These are phyloP conservation scores for Leucoptera coffeella DNA, from an alignment of 2,888 invertebrate genomes.

Conservation along the genomic window DNA sequence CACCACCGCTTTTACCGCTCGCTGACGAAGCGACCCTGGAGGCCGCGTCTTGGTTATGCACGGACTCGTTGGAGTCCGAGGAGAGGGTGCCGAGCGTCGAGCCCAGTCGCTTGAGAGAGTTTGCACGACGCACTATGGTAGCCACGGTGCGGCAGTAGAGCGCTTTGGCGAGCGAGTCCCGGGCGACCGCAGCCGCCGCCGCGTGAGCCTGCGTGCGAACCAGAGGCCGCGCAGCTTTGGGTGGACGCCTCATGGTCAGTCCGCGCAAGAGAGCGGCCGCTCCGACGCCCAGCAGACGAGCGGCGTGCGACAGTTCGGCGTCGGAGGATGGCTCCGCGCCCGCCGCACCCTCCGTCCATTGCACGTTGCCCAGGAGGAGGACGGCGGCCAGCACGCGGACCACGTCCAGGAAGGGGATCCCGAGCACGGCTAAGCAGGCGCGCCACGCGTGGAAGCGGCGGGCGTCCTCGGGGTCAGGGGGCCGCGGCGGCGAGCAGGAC, in stretches of 20 bases:
- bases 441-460: slow-evolving; percentile 83
- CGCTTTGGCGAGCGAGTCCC: slow-evolving; percentile 86
- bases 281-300: slow-evolving; percentile 68
- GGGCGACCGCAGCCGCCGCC: slow-evolving; percentile 82
- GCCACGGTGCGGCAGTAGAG: slow-evolving; percentile 92
- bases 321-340: slow-evolving; percentile 75
- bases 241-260: slow-evolving; percentile 75
- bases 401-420: slow-evolving; percentile 91
- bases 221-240: slow-evolving; percentile 70
- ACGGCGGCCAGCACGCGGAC: slow-evolving; percentile 88
- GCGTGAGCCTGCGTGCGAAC: slow-evolving; percentile 78
- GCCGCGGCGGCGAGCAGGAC: slow-evolving; percentile 66
- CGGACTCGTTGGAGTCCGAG: slow-evolving; percentile 88
- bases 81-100: slow-evolving; percentile 81
- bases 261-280: slow-evolving; percentile 72
- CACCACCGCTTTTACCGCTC: slow-evolving; percentile 64
- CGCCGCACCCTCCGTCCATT: slow-evolving; percentile 74
- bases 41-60: slow-evolving; percentile 80
- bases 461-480: slow-evolving; percentile 32
- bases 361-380: slow-evolving; percentile 85
- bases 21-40: slow-evolving; percentile 82
- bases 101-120: slow-evolving; percentile 81
- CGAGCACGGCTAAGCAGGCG: slow-evolving; percentile 80
- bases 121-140: slow-evolving; percentile 87
- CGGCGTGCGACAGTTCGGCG: slow-evolving; percentile 79